Evolutionary conservation across 1,140 invertebrate species (phyloP), one percentile per base, ranked within the genome.

Genomic region (Carcinoscorpius rotundicauda): DNA sequence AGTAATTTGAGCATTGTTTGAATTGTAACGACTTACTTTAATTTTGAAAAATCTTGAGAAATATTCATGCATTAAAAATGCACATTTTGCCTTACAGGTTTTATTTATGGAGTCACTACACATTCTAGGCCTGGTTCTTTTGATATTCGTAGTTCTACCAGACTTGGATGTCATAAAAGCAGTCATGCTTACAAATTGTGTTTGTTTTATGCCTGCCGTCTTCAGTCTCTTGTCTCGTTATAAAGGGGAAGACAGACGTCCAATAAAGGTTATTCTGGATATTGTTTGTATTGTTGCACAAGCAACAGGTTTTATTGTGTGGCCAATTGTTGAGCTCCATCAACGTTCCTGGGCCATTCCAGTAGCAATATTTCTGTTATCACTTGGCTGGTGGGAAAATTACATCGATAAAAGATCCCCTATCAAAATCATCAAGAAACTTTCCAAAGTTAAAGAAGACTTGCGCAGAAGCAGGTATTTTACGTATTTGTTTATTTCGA

Each of bases 241-340:
- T 62, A 50, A 61, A 3, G 67, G 63, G 5, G 68, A 71, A 64
- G 62, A 65, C 5, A 67, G 66, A 11, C 58, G 68, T 51, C 58
- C 51, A 52, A 8, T 69, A 29, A 74, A 74, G 66, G 49, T 66
- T 10, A 62, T 72, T 5, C 51, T 76, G 6, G 77, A 80, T 65
- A 59, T 75, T 49, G 62, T 76, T 3, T 71, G 74, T 11, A 63
- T 78, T 4, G 6, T 72, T 8, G 66, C 64, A 11, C 77, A 95
- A 80, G 84, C 88, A 0, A 92, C 89, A 0, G 90, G 90, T 4
- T 88, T 94, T 72, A 83, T 95, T 49, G 83, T 94, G 4, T 97
- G 92, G 90, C 91, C 91, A 29, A 52, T 71, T 48, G 60, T 64
- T 49, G 66, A 66, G 60, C 6, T 9, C 9, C n/a, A 49, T 57